Conservation (phyloP, 2,113 vertebrate species). For the Nothocercus julius region DNA sequence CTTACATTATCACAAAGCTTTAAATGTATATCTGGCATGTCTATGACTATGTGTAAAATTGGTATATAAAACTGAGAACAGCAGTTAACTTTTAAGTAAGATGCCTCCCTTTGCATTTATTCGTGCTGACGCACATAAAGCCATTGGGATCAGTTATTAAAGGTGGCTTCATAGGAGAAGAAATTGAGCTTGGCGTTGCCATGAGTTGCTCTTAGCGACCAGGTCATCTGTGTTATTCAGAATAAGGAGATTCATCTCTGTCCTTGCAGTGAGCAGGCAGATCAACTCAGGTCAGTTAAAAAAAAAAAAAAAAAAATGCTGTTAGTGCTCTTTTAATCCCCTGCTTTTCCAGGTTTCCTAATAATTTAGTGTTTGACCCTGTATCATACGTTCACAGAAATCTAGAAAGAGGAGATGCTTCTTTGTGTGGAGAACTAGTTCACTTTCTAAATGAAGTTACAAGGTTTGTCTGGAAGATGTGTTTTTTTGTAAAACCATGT, state of each 20-base stretch:
- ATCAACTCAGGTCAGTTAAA: background rate
- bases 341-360: background rate
- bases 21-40: background rate
- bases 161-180: background rate
- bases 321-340: background rate
- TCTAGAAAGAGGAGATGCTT: background rate
- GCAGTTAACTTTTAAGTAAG: background rate
- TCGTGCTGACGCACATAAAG: background rate
- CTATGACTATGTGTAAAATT: background rate
- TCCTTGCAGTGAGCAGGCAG: background rate
- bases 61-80: background rate
- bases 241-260: background rate
- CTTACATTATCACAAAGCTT: background rate
- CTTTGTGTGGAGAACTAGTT: background rate
- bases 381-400: background rate
- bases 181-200: background rate
- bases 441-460: background rate
- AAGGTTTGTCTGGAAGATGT: background rate
- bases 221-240: background rate
- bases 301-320: background rate
- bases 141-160: background rate
- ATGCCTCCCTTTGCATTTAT: background rate
- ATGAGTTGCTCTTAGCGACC: background rate
- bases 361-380: background rate
- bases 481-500: background rate